Evolutionary conservation across 2,888 invertebrate species (phyloP), one percentile per base, ranked within the genome.

Genomic region (Xestoiulus laeticollis): DNA sequence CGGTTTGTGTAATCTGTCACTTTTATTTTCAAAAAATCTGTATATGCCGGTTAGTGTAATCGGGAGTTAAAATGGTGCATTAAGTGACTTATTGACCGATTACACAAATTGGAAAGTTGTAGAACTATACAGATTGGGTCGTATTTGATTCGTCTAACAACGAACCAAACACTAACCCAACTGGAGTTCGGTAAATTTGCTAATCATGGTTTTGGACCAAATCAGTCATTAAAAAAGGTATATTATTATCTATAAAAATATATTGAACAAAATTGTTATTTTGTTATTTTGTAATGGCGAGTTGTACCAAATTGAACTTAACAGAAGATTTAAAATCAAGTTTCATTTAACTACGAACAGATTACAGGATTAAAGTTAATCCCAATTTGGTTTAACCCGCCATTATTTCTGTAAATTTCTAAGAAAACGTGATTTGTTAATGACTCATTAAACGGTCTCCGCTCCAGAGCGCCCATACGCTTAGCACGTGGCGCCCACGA

Each of bases 381-480:
- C 68, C 4, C 8, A 68, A 22, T 22, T 68, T 68, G 68, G 68
- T 22, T 3, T 22, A 68, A 68, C 68, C 22, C 22, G 26, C 68
- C 68, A 22, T 22, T 68, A 22, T 68, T 68, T 48, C 1, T 48
- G 22, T 26, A 8, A 68, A 26, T 6, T 68, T 68, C 8, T 22
- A 68, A 68, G 16, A 19, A n/a, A 68, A 68, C 26, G 8, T 22
- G 26, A n/a, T 68, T 68, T 68, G 68, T 68, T 68, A 22, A 48
- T 38, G 26, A 68, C 68, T 68, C 68, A 22, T 68, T 68, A 22
- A 68, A 68, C 68, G 68, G 68, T 68, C 68, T 68, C 8, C 68
- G 68, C 68, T 68, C 68, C 68, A 22, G 68, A 68, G 68, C 68
- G 68, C 68, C 22, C 68, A 68, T 68, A 68, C 68, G 68, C 68